phyloP scores from a whole-genome alignment of 2,888 invertebrate species.

The Pharmacophagus antenor region DNA sequence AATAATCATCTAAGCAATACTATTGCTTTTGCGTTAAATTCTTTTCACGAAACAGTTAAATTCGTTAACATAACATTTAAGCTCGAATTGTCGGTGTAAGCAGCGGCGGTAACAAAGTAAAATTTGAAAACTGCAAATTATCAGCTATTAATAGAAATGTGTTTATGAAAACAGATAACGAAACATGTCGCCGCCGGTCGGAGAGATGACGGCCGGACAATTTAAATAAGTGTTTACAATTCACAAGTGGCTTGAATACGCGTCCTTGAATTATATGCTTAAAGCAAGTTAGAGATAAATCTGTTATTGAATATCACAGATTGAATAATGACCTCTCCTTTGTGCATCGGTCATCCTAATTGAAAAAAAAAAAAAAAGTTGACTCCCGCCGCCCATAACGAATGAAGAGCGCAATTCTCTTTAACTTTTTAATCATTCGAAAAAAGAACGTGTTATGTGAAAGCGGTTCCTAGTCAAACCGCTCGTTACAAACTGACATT shows the following conservation, averaged over 20 bases:
- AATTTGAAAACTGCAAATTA: neutral
- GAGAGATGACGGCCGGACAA: constrained; percentile 4
- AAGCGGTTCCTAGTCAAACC: too few species aligned
- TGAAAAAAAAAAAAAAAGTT: neutral
- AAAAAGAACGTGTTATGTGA: too few species aligned
- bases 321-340: constrained; percentile 24
- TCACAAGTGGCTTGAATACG: constrained; percentile 5
- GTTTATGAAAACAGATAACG: neutral
- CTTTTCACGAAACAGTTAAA: too few species aligned
- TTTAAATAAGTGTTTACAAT: constrained; percentile 20
- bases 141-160: neutral
- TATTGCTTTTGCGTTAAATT: too few species aligned
- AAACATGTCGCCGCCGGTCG: neutral
- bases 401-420: neutral
- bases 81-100: too few species aligned
- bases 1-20: too few species aligned
- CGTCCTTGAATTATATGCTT: constrained; percentile 25
- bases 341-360: constrained; percentile 15
- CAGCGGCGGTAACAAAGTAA: too few species aligned
- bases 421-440: too few species aligned
- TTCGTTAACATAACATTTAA: too few species aligned
- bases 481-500: too few species aligned
- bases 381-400: neutral
- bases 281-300: constrained; percentile 17
- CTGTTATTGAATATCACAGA: constrained; percentile 12